A percentile compares a stretch with the other conserved stretches of the same genome.
phyloP scores from a whole-genome alignment of 2,797 vertebrate species.

The Onychomys leucogaster region DNA sequence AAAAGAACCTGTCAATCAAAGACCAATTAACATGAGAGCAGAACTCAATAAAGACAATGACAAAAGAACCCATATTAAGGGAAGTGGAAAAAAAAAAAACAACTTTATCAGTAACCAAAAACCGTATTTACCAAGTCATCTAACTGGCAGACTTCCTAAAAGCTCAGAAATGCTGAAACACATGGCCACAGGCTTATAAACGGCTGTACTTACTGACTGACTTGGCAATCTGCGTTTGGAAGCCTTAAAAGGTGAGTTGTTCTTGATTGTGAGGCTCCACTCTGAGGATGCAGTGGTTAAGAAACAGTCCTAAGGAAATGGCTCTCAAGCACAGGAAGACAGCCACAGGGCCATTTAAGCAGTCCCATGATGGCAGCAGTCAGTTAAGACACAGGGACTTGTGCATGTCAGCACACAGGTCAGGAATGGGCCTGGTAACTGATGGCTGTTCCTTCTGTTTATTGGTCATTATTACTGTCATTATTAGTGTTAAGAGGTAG shows the following conservation, averaged over 20 bases:
- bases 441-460: not conserved
- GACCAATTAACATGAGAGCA: not conserved
- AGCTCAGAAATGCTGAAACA: not conserved
- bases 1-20: not conserved
- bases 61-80: not conserved
- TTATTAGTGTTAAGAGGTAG: not conserved
- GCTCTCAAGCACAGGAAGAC: accelerated
- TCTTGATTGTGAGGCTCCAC: not conserved
- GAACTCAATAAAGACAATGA: not conserved
- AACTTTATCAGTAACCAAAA: not conserved
- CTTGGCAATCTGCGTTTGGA: not conserved
- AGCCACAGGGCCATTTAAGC: not conserved
- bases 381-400: accelerated
- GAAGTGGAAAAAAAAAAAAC: no score
- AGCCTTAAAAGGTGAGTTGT: not conserved
- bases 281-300: not conserved
- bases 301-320: not conserved
- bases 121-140: not conserved
- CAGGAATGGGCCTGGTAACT: not conserved
- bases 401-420: not conserved
- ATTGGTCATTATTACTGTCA: not conserved
- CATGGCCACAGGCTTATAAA: accelerated
- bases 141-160: not conserved
- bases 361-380: not conserved
- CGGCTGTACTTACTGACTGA: accelerated